These are phyloP conservation scores for Orthonyx spaldingii DNA, from an alignment of 2,113 vertebrate species.

Conservation along the genomic window DNA sequence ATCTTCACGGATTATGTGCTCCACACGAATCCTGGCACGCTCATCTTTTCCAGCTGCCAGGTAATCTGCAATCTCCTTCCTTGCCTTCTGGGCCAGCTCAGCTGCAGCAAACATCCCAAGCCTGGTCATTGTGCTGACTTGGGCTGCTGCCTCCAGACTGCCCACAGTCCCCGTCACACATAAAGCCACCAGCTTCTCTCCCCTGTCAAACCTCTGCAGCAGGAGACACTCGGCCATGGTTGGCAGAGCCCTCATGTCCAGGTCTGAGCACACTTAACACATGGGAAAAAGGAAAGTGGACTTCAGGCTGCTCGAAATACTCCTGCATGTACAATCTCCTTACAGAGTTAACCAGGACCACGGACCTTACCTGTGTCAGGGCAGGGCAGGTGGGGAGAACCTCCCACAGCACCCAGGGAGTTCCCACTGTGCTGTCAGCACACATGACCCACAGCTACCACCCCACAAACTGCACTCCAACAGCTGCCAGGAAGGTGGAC, in stretches of 20 bases:
- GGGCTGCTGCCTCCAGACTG: neutral
- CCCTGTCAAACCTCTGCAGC: neutral
- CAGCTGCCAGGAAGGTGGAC: neutral
- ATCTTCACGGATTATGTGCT: constrained; percentile 98
- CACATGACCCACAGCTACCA: neutral
- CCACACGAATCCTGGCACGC: constrained; percentile 92
- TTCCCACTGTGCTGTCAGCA: neutral
- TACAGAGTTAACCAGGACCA: neutral
- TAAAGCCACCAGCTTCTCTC: neutral
- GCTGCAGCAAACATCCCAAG: constrained; percentile 71
- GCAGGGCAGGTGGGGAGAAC: neutral
- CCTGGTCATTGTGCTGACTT: neutral
- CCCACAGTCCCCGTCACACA: neutral
- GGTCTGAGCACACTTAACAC: neutral
- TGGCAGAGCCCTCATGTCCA: neutral
- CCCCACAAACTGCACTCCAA: too few species aligned
- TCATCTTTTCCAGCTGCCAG: constrained; percentile 94
- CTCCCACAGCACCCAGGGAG: neutral
- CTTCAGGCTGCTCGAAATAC: neutral
- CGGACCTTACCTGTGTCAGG: neutral
- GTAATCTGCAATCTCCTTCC: constrained; percentile 98
- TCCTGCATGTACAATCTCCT: neutral
- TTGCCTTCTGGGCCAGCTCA: constrained; percentile 93
- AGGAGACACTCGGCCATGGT: neutral
- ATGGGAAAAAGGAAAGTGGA: neutral